A percentile compares a stretch with the other conserved stretches of the same genome.
These are phyloP conservation scores for Macropodus opercularis DNA, from an alignment of 2,797 vertebrate genomes.

Conservation along the genomic window DNA sequence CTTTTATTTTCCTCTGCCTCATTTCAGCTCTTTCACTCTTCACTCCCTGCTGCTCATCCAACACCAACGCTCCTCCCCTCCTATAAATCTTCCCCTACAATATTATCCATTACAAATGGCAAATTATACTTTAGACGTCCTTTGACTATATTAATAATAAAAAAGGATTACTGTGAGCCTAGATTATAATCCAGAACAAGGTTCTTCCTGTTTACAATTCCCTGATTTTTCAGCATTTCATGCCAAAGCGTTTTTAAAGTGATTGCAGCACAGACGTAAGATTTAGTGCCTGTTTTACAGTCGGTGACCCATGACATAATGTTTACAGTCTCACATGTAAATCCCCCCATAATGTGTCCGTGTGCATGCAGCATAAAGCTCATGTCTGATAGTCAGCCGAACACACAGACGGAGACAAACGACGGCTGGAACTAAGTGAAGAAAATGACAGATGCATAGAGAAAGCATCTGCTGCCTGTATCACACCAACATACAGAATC, in stretches of 20 bases:
- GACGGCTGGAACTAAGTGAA: conserved; percentile 32
- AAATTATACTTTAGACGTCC: conserved; percentile 67
- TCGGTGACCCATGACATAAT: conserved; percentile 51
- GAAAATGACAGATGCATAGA: conserved; percentile 42
- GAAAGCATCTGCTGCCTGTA: conserved; percentile 20
- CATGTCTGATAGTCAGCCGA: conserved; percentile 26
- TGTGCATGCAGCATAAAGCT: conserved; percentile 50
- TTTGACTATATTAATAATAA: conserved; percentile 56
- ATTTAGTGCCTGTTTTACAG: conserved; percentile 42
- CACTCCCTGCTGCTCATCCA: conserved; percentile 22
- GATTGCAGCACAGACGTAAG: conserved; percentile 27
- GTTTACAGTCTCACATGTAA: conserved; percentile 39
- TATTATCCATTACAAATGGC: conserved; percentile 73
- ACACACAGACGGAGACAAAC: conserved; percentile 43
- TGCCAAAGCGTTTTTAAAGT: conserved; percentile 24
- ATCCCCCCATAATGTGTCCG: conserved; percentile 44
- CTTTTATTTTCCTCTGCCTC: conserved; percentile 28
- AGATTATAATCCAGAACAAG: conserved; percentile 66
- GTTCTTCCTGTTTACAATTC: conserved; percentile 26
- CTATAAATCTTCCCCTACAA: conserved; percentile 53
- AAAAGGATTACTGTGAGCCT: conserved; percentile 65
- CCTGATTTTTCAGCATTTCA: conserved; percentile 33
- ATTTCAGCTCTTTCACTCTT: conserved; percentile 34
- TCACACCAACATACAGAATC: too few relatives aligned
- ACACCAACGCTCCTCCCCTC: conserved; percentile 61